phyloP scores from a whole-genome alignment of 1,140 invertebrate genomes.

The Aplysia californica region DNA sequence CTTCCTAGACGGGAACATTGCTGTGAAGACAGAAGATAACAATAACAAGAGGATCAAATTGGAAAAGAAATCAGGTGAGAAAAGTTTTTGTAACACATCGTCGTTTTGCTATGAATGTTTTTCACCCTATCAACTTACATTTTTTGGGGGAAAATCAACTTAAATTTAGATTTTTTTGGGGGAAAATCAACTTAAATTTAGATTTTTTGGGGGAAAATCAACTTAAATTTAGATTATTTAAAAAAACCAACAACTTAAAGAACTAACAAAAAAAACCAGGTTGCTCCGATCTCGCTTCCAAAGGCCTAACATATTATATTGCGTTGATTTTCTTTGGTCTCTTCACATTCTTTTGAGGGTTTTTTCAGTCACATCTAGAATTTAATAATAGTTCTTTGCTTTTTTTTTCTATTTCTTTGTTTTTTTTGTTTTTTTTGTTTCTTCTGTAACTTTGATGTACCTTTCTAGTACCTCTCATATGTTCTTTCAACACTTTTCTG shows the following conservation, averaged over 20 bases:
- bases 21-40: slow-evolving; percentile 22
- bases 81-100: background rate
- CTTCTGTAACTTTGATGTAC: background rate
- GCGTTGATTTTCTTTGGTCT: background rate
- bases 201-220: too few relatives aligned
- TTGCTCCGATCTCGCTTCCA: too few relatives aligned
- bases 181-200: background rate
- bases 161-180: background rate
- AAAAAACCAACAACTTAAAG: background rate
- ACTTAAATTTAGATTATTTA: background rate
- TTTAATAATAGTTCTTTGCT: background rate
- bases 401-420: background rate
- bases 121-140: background rate
- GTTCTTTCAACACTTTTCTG: background rate
- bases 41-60: slow-evolving; percentile 28
- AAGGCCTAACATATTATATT: background rate
- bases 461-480: background rate
- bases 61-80: slow-evolving; percentile 13
- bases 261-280: background rate
- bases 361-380: background rate
- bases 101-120: background rate
- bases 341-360: background rate
- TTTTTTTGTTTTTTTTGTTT: background rate
- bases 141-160: background rate
- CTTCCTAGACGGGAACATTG: background rate